Conservation (phyloP, 1,140 invertebrate species). For the Brachionus manjavacas region DNA sequence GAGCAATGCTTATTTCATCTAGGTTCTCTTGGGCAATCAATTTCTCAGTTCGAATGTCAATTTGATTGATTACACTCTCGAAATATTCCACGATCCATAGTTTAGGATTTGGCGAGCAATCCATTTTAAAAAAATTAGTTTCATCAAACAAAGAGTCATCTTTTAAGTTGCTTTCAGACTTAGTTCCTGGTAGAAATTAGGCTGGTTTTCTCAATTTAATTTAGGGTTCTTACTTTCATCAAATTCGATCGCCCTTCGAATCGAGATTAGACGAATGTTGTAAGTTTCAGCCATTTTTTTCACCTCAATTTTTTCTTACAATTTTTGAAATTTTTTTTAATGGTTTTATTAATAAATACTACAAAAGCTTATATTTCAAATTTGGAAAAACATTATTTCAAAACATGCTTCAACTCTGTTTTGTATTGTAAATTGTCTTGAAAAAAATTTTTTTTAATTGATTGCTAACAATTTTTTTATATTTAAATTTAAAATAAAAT, state of each 20-base stretch:
- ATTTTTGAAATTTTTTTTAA: background rate
- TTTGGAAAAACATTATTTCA: background rate
- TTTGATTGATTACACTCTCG: background rate
- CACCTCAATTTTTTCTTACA: background rate
- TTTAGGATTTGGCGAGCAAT: background rate
- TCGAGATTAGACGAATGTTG: background rate
- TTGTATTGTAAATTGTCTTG: background rate
- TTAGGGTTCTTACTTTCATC: background rate
- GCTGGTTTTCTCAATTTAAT: background rate
- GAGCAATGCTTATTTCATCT: background rate
- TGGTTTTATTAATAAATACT: background rate
- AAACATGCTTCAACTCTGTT: background rate
- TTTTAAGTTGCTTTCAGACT: background rate
- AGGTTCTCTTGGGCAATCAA: background rate
- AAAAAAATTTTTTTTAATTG: background rate
- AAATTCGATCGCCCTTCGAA: background rate
- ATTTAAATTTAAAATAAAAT: no score
- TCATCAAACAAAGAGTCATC: background rate
- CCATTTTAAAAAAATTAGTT: background rate
- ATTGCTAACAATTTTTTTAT: background rate
- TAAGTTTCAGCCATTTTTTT: constrained; percentile 8
- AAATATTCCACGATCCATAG: background rate
- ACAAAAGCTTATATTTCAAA: background rate
- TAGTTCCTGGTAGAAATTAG: background rate
- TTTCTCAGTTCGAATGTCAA: background rate